Base-by-base conservation (phyloP, 2,797 vertebrate species). In the Clamator glandarius region DNA sequence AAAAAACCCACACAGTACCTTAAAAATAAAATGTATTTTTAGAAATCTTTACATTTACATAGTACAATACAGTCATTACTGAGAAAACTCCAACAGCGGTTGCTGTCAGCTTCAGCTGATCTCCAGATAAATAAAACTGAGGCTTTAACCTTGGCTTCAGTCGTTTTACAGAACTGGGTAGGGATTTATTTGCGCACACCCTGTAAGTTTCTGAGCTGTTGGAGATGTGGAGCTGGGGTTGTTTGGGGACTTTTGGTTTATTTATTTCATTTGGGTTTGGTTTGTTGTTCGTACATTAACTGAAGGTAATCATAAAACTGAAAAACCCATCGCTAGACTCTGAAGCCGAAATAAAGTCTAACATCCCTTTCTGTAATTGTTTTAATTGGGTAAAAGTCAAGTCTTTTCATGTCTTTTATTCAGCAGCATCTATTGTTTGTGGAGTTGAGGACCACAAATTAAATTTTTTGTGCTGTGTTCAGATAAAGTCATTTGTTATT, bases 41-140 rank as follows among this genome's bases (percentile, higher is more conserved):
- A n/a, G 16, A 4, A 61, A 20, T 1, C 18, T 59, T 72, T 13
- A 1, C 17, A 6, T 51, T 46, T 19, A 4, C 44, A 2, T 1
- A 6, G 13, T 8, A 6, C 33, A 31, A 16, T 2, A 3, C 25
- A 59, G 8, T 1, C 31, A 2, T 9, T 7, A 28, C 33, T 31
- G 48, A 19, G 12, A 42, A 33, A 14, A 5, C 8, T 20, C 21
- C 18, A 9, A 9, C 31, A 54, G 61, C 0, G 7, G 48, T 33
- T 54, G 24, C 44, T 77, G 42, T 39, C 58, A 48, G 29, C 79
- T 48, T 42, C 42, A 42, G 10, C 59, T 55, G 26, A 18, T 12
- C 24, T 63, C 31, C 26, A 26, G 31, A 58, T 3, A 63, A 72
- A 63, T 8, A 64, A 83, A 25, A 6, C 2, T 0, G 15, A 46